phyloP scores from a whole-genome alignment of 2,888 invertebrate genomes.

The Cantharis lateralis region DNA sequence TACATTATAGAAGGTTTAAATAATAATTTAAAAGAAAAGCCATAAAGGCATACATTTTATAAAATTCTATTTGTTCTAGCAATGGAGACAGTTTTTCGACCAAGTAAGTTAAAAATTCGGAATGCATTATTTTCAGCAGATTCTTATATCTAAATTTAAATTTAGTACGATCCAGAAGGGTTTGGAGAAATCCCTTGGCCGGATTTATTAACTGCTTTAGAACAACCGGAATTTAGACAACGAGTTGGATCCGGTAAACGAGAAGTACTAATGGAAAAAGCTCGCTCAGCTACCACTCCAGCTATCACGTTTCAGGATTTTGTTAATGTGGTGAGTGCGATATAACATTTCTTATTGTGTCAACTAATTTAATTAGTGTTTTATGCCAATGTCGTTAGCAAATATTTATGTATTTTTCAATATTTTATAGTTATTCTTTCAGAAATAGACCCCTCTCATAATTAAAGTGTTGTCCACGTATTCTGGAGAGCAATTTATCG shows the following conservation, averaged over 20 bases:
- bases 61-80: constrained; percentile 63
- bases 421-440: no score
- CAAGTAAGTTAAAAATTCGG: constrained; percentile 63
- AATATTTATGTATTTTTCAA: no score
- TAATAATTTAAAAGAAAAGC: no score
- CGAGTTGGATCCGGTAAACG: constrained; percentile 53
- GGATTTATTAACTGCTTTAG: constrained; percentile 77
- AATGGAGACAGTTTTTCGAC: constrained; percentile 88
- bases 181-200: constrained; percentile 90
- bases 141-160: background rate
- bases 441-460: no score
- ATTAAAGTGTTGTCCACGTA: background rate
- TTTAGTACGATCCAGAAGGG: constrained; percentile 88
- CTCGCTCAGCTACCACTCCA: constrained; percentile 69
- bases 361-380: background rate
- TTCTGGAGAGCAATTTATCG: background rate
- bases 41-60: no score
- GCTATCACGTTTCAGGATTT: constrained; percentile 93
- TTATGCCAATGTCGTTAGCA: background rate
- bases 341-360: constrained; percentile 1
- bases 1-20: no score
- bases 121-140: background rate
- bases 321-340: constrained; percentile 86
- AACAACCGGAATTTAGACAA: constrained; percentile 51
- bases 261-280: constrained; percentile 71